A percentile compares a stretch with the other conserved stretches of the same genome.
Evolutionary conservation across 2,888 invertebrate species (phyloP).

Genomic region (Nemapogon koenigi): DNA sequence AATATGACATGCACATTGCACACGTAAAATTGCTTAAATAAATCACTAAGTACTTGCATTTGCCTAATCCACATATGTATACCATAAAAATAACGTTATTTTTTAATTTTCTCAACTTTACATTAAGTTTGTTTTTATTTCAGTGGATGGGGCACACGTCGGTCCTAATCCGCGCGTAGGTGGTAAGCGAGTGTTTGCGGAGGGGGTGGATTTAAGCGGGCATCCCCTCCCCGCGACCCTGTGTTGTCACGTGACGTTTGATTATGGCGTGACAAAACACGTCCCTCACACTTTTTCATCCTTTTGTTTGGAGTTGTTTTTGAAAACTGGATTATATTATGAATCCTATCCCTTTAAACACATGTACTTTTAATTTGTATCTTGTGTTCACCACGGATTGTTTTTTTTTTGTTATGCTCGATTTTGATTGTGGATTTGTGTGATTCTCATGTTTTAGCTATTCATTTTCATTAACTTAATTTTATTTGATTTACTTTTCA

Average conservation of each 20-base stretch:
- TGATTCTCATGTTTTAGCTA: conserved; percentile 4
- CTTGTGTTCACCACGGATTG: conserved; percentile 5
- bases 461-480: neutral
- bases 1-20: no score
- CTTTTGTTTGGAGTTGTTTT: no score
- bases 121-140: no score
- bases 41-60: no score
- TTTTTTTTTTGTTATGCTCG: no score
- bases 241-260: conserved; percentile 14
- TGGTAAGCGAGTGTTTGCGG: conserved; percentile 28
- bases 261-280: conserved; percentile 13
- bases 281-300: conserved; percentile 8
- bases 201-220: conserved; percentile 15
- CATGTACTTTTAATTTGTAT: conserved; percentile 10
- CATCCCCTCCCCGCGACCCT: neutral
- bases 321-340: neutral
- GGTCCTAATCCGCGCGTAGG: conserved; percentile 30
- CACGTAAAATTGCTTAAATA: no score
- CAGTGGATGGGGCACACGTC: conserved; percentile 21
- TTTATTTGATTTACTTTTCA: neutral
- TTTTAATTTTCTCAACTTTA: no score
- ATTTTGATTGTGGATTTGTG: no score
- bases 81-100: no score
- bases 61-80: no score
- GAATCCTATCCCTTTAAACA: conserved; percentile 5